A percentile compares a stretch with the other conserved stretches of the same genome.
Evolutionary conservation across 2,113 vertebrate species (phyloP).

Genomic region (Platanista minor): DNA sequence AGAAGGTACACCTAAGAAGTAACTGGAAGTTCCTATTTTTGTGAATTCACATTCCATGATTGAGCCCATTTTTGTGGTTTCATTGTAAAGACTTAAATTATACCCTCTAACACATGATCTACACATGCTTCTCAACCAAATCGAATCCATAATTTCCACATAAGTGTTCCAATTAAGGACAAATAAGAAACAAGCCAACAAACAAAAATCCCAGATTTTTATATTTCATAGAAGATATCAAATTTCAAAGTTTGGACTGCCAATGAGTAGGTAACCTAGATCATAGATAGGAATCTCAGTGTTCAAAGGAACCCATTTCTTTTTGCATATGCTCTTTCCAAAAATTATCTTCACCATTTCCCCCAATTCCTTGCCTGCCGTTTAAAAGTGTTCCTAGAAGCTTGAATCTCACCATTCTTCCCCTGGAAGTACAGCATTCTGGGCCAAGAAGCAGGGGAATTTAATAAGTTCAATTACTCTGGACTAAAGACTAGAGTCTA

Average conservation of each 20-base stretch:
- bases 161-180: neutral
- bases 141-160: neutral
- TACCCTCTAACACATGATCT: neutral
- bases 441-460: neutral
- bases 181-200: neutral
- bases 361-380: neutral
- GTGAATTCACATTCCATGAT: neutral
- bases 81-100: neutral
- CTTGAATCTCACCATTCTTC: neutral
- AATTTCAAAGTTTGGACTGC: neutral
- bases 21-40: neutral
- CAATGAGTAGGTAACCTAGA: neutral
- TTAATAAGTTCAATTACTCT: slow-evolving; percentile 54
- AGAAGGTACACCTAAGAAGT: fast-evolving
- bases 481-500: neutral
- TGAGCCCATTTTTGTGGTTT: neutral
- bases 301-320: neutral
- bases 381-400: neutral
- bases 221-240: neutral
- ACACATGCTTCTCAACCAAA: neutral
- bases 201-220: neutral
- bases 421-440: neutral
- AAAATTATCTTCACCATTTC: neutral
- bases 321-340: neutral
- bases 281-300: neutral